Percentiles rank a stretch among this genome's conserved stretches.
phyloP scores from a whole-genome alignment of 2,797 vertebrate genomes.

The Austrolebias charrua region DNA sequence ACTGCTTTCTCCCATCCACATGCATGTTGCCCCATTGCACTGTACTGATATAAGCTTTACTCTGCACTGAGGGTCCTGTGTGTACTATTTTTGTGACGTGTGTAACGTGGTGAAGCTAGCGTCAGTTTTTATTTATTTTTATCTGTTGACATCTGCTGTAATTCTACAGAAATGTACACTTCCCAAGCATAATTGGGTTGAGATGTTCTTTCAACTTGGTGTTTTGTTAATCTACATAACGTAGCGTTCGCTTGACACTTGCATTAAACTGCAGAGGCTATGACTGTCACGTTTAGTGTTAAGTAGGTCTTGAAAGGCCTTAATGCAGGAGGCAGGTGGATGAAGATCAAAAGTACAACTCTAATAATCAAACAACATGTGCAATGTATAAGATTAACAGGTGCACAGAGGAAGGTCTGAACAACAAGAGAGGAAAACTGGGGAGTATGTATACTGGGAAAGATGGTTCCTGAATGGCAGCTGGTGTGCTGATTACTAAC shows the following conservation, averaged over 20 bases:
- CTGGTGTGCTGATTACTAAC: neutral
- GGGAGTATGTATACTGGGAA: neutral
- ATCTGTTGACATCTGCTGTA: conserved; percentile 14
- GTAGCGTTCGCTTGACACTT: too few species aligned
- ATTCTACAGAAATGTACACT: neutral
- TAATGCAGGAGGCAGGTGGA: too few species aligned
- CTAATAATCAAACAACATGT: too few species aligned
- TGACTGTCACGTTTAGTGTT: too few species aligned
- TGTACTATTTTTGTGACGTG: conserved; percentile 45
- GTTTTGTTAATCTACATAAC: too few species aligned
- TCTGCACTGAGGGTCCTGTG: conserved; percentile 50
- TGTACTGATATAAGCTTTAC: conserved; percentile 48
- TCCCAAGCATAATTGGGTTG: too few species aligned
- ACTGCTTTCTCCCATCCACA: conserved; percentile 60
- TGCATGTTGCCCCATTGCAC: conserved; percentile 68
- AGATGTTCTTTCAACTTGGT: neutral
- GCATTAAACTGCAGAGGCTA: too few species aligned
- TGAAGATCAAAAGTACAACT: too few species aligned
- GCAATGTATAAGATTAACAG: too few species aligned
- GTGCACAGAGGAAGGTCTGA: neutral
- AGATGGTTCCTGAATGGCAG: neutral
- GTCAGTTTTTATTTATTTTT: conserved; percentile 20
- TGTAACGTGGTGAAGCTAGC: conserved; percentile 53
- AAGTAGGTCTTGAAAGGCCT: too few species aligned
- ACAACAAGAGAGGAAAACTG: neutral